Percentiles rank a stretch among this genome's conserved stretches.
phyloP scores from a whole-genome alignment of 2,888 invertebrate genomes.

The Hypomecis atomaria region DNA sequence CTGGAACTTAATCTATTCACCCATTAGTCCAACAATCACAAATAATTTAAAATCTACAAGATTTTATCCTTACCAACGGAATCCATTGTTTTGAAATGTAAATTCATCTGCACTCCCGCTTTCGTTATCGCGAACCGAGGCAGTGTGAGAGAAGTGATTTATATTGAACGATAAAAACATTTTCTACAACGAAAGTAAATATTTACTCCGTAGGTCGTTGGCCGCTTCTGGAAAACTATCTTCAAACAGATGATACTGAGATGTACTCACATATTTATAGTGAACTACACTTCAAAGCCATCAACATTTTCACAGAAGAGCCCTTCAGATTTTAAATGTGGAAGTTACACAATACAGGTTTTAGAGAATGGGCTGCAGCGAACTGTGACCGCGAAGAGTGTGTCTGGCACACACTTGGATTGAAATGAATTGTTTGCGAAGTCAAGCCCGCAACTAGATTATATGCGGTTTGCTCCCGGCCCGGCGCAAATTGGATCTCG shows the following conservation, averaged over 20 bases:
- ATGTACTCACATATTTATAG: background rate
- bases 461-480: constrained; percentile 66
- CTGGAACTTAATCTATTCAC: constrained; percentile 22
- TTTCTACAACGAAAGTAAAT: constrained; percentile 32
- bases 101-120: constrained; percentile 33
- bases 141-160: constrained; percentile 36
- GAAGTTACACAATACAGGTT: constrained; percentile 16
- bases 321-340: background rate
- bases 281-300: background rate
- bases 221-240: constrained; percentile 27
- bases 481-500: constrained; percentile 72
- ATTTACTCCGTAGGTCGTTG: constrained; percentile 38
- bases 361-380: constrained; percentile 32
- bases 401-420: constrained; percentile 60
- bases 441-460: constrained; percentile 63
- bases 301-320: background rate
- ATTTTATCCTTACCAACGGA: constrained; percentile 35
- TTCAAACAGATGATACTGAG: constrained; percentile 18
- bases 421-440: constrained; percentile 79
- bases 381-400: constrained; percentile 50
- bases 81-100: constrained; percentile 45
- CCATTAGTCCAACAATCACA: constrained; percentile 25
- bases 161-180: constrained; percentile 40
- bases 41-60: constrained; percentile 32
- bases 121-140: constrained; percentile 39